These are phyloP conservation scores for Galeopterus variegatus DNA, from an alignment of 2,113 vertebrate species.

Conservation along the genomic window DNA sequence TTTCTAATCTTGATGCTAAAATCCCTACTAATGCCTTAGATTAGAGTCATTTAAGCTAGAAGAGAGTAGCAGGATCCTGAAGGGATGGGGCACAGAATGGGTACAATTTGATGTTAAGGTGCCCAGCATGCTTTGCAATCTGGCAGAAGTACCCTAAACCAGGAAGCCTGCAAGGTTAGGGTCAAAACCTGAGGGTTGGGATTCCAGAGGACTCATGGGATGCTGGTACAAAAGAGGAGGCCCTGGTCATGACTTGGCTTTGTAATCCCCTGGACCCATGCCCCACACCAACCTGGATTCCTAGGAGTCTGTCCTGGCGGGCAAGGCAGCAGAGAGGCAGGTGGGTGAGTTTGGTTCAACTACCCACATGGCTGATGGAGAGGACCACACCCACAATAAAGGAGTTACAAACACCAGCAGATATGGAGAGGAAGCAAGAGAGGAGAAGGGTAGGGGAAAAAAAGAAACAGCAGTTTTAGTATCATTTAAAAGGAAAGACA, in stretches of 20 bases:
- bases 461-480: conserved; percentile 64
- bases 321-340: conserved; percentile 62
- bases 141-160: neutral
- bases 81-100: neutral
- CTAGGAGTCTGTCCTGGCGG: conserved; percentile 40
- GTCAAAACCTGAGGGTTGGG: neutral
- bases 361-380: conserved; percentile 69
- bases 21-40: neutral
- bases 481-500: conserved; percentile 41
- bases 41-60: neutral
- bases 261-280: neutral
- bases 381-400: conserved; percentile 60
- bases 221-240: neutral
- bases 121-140: neutral
- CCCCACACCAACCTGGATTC: conserved; percentile 66
- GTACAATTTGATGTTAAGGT: neutral
- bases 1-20: neutral
- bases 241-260: neutral
- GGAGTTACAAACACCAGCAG: conserved; percentile 59
- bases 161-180: neutral
- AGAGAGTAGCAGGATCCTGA: neutral
- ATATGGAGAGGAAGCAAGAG: conserved; percentile 54
- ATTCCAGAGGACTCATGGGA: neutral
- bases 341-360: conserved; percentile 68
- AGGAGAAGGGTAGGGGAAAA: neutral